A percentile compares a stretch with the other conserved stretches of the same genome.
phyloP scores from a whole-genome alignment of 2,797 vertebrate species.

The Danio choprae region DNA sequence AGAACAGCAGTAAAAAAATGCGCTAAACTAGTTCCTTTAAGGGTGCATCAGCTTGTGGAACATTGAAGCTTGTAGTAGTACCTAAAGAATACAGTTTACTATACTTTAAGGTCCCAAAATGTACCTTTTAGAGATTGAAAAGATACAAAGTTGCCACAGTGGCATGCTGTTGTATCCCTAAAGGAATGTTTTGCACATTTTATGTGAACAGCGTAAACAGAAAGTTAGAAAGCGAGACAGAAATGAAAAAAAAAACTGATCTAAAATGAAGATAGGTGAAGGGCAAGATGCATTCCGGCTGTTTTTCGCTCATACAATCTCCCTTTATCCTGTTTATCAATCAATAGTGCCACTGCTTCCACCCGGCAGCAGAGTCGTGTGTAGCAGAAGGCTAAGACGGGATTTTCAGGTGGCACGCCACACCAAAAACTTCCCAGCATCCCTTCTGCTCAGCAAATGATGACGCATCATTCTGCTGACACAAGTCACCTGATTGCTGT shows the following conservation, averaged over 20 bases:
- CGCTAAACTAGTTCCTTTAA: not conserved
- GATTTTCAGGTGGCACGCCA: constrained; percentile 37
- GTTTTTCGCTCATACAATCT: constrained; percentile 3
- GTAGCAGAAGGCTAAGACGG: constrained; percentile 15
- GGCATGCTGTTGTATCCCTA: not conserved
- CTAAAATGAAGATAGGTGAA: constrained; percentile 10
- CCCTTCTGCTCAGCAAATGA: constrained; percentile 64
- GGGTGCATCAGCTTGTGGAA: no score
- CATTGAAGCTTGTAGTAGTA: not conserved
- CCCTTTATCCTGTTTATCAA: constrained; percentile 22
- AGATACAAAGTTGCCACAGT: not conserved
- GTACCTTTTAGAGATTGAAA: not conserved
- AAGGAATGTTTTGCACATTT: not conserved
- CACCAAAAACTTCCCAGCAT: constrained; percentile 59
- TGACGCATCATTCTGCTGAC: constrained; percentile 80
- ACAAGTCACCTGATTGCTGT: constrained; percentile 87
- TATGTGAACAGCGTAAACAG: no score
- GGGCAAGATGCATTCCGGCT: not conserved
- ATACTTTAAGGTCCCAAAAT: not conserved
- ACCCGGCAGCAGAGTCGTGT: not conserved
- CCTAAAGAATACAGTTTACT: not conserved
- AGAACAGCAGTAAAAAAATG: not conserved
- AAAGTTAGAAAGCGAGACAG: not conserved
- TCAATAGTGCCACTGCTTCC: not conserved
- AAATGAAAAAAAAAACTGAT: not conserved